These are phyloP conservation scores for Nephrotoma flavescens DNA, from an alignment of 2,888 invertebrate genomes.

Conservation along the genomic window DNA sequence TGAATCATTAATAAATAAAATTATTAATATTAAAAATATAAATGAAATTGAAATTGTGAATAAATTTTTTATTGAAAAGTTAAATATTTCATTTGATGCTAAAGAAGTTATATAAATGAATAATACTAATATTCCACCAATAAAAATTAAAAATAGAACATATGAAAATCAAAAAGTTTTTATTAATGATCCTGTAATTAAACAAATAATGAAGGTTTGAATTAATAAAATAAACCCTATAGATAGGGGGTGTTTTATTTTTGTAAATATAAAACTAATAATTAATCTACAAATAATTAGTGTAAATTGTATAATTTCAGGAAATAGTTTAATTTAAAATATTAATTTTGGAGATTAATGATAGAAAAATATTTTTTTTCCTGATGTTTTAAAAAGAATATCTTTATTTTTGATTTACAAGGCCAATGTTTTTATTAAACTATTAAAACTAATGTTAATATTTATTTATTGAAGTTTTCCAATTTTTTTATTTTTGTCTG, in stretches of 20 bases:
- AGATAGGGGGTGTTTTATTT: slow-evolving; percentile 36
- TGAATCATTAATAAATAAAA: slow-evolving; percentile 19
- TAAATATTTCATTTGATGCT: slow-evolving; percentile 45
- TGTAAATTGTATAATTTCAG: slow-evolving; percentile 31
- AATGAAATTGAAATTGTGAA: slow-evolving; percentile 14
- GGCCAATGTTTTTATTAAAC: slow-evolving; percentile 51
- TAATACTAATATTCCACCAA: slow-evolving; percentile 47
- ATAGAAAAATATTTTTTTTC: slow-evolving; percentile 30
- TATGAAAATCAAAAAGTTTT: slow-evolving; percentile 43
- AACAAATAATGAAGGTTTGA: slow-evolving; percentile 36
- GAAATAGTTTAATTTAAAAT: slow-evolving; percentile 49
- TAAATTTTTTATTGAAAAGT: slow-evolving; percentile 24
- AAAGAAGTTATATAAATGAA: slow-evolving; percentile 49
- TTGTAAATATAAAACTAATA: slow-evolving; percentile 29
- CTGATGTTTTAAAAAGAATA: slow-evolving; percentile 41
- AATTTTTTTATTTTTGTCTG: slow-evolving; percentile 36
- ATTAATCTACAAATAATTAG: slow-evolving; percentile 17
- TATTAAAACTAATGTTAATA: slow-evolving; percentile 45
- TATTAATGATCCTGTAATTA: slow-evolving; percentile 35
- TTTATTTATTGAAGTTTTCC: slow-evolving; percentile 30
- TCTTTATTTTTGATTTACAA: slow-evolving; percentile 50
- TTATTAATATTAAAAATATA: slow-evolving; percentile 8
- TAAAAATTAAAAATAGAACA: slow-evolving; percentile 44
- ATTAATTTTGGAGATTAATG: slow-evolving; percentile 56
- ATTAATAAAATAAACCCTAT: slow-evolving; percentile 39